These are phyloP conservation scores for Tyto alba DNA, from an alignment of 2,113 vertebrate species.

Conservation along the genomic window DNA sequence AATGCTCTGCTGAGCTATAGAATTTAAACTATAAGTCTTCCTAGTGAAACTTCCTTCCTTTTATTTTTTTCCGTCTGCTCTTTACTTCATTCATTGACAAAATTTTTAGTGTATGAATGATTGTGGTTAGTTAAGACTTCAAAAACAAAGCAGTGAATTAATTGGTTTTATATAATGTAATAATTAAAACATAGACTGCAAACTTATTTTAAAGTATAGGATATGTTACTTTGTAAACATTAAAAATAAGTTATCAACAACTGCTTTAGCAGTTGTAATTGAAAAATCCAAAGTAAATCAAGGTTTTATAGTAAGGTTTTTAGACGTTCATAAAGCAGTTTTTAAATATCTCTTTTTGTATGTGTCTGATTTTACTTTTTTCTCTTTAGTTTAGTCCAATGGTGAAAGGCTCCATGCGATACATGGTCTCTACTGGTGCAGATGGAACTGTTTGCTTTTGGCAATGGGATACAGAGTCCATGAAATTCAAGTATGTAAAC, in stretches of 20 bases:
- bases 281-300: neutral
- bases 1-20: neutral
- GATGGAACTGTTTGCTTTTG: constrained; percentile 97
- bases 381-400: constrained; percentile 90
- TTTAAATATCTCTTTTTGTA: neutral
- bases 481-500: constrained; percentile 86
- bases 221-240: neutral
- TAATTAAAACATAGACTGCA: neutral
- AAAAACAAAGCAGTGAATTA: neutral
- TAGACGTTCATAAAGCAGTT: neutral
- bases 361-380: neutral
- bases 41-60: neutral
- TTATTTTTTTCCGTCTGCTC: neutral
- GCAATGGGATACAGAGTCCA: constrained; percentile 91
- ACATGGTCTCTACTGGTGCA: constrained; percentile 96
- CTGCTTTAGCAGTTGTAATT: neutral
- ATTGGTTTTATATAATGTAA: neutral
- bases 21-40: neutral
- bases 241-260: neutral
- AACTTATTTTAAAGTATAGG: neutral
- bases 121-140: neutral
- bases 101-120: neutral
- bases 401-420: constrained; percentile 88
- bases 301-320: neutral
- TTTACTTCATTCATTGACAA: neutral